A percentile compares a stretch with the other conserved stretches of the same genome.
These are phyloP conservation scores for Polyommatus icarus DNA, from an alignment of 2,888 invertebrate species.

Conservation along the genomic window DNA sequence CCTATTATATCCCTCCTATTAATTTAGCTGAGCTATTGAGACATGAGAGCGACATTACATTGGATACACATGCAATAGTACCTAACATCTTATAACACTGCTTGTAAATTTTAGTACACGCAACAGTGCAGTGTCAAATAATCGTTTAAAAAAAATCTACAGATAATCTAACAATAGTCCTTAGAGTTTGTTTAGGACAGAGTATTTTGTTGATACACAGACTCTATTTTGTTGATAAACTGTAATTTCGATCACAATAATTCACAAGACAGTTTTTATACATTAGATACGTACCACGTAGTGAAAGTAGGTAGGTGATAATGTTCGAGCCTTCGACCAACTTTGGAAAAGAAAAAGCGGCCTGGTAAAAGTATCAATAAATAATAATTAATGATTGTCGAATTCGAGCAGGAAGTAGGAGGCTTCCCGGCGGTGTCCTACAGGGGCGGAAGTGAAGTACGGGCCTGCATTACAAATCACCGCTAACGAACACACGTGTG, in stretches of 20 bases:
- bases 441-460: constrained; percentile 67
- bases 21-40: constrained; percentile 16
- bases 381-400: constrained; percentile 65
- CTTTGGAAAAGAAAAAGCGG: neutral
- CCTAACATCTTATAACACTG: neutral
- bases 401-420: constrained; percentile 73
- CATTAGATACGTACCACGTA: neutral
- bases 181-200: too few relatives aligned
- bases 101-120: too few relatives aligned
- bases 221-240: too few relatives aligned
- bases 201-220: too few relatives aligned
- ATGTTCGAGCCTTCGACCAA: neutral
- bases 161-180: too few relatives aligned
- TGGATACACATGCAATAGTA: neutral
- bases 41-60: neutral
- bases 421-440: constrained; percentile 67
- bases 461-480: constrained; percentile 75
- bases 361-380: constrained; percentile 46
- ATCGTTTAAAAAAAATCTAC: too few relatives aligned
- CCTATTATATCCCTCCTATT: constrained; percentile 13
- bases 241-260: too few relatives aligned
- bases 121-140: too few relatives aligned
- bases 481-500: constrained; percentile 67
- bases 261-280: too few relatives aligned
- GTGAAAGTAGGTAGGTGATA: neutral